A percentile compares a stretch with the other conserved stretches of the same genome.
phyloP scores from a whole-genome alignment of 2,888 invertebrate genomes.

The Tuberolachnus salignus region DNA sequence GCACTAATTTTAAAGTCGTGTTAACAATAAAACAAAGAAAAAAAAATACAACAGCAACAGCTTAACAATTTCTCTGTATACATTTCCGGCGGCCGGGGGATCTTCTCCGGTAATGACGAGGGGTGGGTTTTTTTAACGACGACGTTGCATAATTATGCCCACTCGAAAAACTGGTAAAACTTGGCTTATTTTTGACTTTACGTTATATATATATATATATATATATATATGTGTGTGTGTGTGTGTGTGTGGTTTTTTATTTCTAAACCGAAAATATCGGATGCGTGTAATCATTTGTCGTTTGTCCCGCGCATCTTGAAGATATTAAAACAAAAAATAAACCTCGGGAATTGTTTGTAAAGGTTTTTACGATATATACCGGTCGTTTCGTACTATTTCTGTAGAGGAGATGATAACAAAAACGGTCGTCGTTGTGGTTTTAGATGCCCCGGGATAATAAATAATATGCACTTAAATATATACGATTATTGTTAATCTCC shows the following conservation, averaged over 20 bases:
- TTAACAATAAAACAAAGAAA: not conserved
- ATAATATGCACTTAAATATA: no score
- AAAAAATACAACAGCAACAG: slow-evolving; percentile 24
- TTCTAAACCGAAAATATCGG: slow-evolving; percentile 9
- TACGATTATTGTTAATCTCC: slow-evolving; percentile 14
- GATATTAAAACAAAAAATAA: slow-evolving; percentile 22
- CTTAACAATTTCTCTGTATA: not conserved
- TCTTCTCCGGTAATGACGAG: slow-evolving; percentile 15
- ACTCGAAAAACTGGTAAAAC: no score
- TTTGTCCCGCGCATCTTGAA: slow-evolving; percentile 35
- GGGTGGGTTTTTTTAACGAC: slow-evolving; percentile 24
- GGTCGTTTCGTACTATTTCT: slow-evolving; percentile 1
- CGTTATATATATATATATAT: no score
- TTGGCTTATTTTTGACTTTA: no score
- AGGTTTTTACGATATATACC: slow-evolving; percentile 21
- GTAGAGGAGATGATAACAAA: not conserved
- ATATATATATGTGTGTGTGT: no score
- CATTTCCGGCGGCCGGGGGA: slow-evolving; percentile 8
- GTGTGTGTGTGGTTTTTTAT: not conserved
- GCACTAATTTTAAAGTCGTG: slow-evolving; percentile 31
- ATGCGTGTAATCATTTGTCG: slow-evolving; percentile 13
- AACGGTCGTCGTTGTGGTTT: not conserved
- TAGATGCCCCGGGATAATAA: not conserved
- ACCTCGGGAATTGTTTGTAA: slow-evolving; percentile 6
- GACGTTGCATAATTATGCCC: not conserved